phyloP scores from a whole-genome alignment of 2,888 invertebrate genomes.

The Melanchra persicariae region DNA sequence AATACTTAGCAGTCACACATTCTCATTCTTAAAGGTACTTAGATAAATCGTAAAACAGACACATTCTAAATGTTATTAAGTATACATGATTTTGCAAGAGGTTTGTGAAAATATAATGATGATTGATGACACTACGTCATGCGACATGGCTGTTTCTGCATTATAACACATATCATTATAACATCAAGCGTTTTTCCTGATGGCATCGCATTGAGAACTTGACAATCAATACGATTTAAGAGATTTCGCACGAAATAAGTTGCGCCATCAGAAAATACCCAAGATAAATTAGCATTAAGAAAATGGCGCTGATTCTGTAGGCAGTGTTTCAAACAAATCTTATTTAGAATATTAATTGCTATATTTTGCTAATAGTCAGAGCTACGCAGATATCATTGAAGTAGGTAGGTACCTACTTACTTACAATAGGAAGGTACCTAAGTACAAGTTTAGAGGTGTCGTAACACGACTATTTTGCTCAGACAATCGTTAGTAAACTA shows the following conservation, averaged over 20 bases:
- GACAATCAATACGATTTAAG: background rate
- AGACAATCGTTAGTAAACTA: no score
- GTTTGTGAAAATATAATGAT: constrained; percentile 2
- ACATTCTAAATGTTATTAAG: background rate
- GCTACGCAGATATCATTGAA: background rate
- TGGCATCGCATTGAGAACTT: background rate
- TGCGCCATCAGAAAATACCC: background rate
- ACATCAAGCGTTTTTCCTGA: background rate
- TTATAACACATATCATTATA: background rate
- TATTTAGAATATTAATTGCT: background rate
- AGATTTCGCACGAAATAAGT: background rate
- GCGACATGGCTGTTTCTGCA: background rate
- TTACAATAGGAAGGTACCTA: background rate
- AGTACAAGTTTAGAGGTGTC: background rate
- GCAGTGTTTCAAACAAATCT: background rate
- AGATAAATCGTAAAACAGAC: constrained; percentile 1
- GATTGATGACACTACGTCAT: background rate
- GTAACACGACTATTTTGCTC: background rate
- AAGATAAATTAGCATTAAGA: background rate
- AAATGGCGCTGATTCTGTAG: constrained; percentile 5
- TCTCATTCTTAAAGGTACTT: constrained; percentile 12
- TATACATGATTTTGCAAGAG: constrained; percentile 4
- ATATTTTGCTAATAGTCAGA: background rate
- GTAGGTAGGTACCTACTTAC: background rate
- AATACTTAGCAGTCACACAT: constrained; percentile 1